These are phyloP conservation scores for Turritopsis rubra DNA, from an alignment of 30 jellyfish, hydroid and myxozoan species.

Conservation along the genomic window DNA sequence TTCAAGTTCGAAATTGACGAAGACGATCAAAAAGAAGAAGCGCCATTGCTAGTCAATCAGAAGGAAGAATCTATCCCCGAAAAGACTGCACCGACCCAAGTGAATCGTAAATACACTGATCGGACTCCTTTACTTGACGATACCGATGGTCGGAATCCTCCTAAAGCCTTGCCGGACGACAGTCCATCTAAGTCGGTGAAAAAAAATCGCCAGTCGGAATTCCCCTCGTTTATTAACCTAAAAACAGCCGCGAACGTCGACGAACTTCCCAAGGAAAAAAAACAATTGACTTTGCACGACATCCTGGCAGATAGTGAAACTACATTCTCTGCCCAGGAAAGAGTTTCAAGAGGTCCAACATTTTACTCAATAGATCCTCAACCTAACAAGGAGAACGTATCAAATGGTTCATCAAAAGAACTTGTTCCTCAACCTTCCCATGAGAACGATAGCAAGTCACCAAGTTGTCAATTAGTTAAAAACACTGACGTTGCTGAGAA, in stretches of 20 bases:
- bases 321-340: not conserved
- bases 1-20: not conserved
- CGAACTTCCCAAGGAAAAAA: slow-evolving; percentile 5
- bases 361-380: not conserved
- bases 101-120: not conserved
- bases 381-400: not conserved
- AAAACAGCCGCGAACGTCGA: not conserved
- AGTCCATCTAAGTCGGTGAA: slow-evolving; percentile 14
- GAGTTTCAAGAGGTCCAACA: slow-evolving; percentile 21
- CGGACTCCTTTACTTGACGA: slow-evolving; percentile 19
- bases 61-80: not conserved
- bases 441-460: not conserved
- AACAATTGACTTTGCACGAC: not conserved
- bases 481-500: not conserved
- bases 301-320: not conserved
- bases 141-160: slow-evolving; percentile 18
- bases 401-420: not conserved
- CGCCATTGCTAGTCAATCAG: not conserved
- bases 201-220: slow-evolving; percentile 18
- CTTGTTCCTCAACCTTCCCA: too few species aligned
- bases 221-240: slow-evolving; percentile 29
- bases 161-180: slow-evolving; percentile 13
- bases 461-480: not conserved
- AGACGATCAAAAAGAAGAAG: not conserved
- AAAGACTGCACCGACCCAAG: not conserved